Evolutionary conservation across 1,140 invertebrate genomes (phyloP).

Genomic region (Rhopalosiphum padi): DNA sequence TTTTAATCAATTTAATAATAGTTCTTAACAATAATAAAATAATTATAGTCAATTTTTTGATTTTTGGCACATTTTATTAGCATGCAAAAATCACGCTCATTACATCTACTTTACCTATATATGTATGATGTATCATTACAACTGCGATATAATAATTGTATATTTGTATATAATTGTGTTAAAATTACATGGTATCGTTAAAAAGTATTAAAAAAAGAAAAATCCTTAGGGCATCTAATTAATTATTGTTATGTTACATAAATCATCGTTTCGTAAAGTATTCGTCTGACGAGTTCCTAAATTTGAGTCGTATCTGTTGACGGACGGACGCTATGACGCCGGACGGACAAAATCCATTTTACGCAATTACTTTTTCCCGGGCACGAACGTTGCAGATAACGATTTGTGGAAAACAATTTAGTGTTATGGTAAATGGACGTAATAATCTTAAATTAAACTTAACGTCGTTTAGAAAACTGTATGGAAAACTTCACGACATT

Average conservation of each 20-base stretch:
- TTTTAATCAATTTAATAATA: not conserved
- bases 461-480: not conserved
- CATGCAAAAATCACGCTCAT: not conserved
- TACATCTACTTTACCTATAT: not conserved
- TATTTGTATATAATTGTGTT: not conserved
- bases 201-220: not conserved
- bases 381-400: not conserved
- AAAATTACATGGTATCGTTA: not conserved
- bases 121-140: not conserved
- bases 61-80: slow-evolving; percentile 21
- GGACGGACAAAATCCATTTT: slow-evolving; percentile 17
- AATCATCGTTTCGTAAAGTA: not conserved
- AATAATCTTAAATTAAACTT: not conserved
- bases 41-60: not conserved
- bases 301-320: not conserved
- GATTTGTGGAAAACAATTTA: not conserved
- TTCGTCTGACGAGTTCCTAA: not conserved
- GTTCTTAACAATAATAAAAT: not conserved
- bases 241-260: not conserved
- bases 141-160: not conserved
- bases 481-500: not conserved
- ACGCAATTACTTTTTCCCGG: not conserved
- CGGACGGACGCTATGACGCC: slow-evolving; percentile 9
- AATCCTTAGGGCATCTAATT: not conserved
- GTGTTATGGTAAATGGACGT: not conserved